Conservation (phyloP, 2,797 vertebrate species). For the Malurus leucopterus region DNA sequence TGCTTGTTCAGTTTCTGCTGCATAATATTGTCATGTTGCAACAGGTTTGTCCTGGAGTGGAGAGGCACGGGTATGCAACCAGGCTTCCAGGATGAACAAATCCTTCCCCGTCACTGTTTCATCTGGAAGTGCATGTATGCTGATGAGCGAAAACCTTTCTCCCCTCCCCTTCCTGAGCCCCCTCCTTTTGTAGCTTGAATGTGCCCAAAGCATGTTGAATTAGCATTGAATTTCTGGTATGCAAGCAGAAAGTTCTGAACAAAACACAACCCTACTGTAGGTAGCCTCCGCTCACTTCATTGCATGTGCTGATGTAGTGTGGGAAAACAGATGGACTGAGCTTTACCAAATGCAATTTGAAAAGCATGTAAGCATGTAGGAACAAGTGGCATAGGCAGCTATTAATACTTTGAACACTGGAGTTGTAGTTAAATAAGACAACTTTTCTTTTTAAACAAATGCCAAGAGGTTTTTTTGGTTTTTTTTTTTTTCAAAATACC, state of each 20-base stretch:
- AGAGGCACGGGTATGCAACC: background rate
- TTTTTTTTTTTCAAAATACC: background rate
- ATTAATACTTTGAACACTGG: constrained; percentile 36
- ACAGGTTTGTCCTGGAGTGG: background rate
- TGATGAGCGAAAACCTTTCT: background rate
- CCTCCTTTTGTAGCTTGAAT: background rate
- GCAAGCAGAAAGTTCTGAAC: constrained; percentile 48
- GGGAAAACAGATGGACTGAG: constrained; percentile 64
- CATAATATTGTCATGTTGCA: background rate
- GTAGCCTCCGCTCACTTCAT: constrained; percentile 40
- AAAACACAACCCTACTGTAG: background rate
- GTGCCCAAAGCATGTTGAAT: constrained; percentile 7
- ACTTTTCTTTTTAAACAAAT: constrained; percentile 12
- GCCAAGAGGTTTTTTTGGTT: background rate
- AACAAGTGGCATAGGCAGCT: constrained; percentile 11
- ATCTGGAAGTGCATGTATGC: rapidly evolving
- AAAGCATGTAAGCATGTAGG: constrained; percentile 60
- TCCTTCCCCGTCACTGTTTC: background rate
- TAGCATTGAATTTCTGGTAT: constrained; percentile 55
- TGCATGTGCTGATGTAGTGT: constrained; percentile 42
- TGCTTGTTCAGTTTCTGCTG: background rate
- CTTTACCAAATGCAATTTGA: constrained; percentile 61
- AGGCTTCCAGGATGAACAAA: rapidly evolving
- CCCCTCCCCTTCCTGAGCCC: background rate
- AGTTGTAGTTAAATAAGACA: constrained; percentile 24